These are phyloP conservation scores for Heliothis virescens DNA, from an alignment of 1,140 invertebrate species.

Conservation along the genomic window DNA sequence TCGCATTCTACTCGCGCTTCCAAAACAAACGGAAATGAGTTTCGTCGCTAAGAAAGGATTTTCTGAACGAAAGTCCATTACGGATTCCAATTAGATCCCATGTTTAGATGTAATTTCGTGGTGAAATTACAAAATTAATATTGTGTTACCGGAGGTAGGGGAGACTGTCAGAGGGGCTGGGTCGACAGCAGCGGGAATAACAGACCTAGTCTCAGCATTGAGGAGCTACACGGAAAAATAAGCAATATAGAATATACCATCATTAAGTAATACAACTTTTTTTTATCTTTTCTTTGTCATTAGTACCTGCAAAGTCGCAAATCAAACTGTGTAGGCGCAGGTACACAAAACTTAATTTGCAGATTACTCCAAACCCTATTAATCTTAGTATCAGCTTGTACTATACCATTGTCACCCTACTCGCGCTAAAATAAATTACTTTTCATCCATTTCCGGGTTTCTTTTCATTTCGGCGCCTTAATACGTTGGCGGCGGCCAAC, in stretches of 20 bases:
- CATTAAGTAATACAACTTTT: too few relatives aligned
- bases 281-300: too few relatives aligned
- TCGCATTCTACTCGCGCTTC: conserved; percentile 22
- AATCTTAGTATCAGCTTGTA: conserved; percentile 1
- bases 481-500: conserved; percentile 69
- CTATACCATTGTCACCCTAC: conserved; percentile 58
- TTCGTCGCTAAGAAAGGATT: conserved; percentile 61
- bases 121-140: conserved; percentile 69
- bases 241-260: too few relatives aligned
- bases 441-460: conserved; percentile 74
- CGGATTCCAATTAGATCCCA: conserved; percentile 63
- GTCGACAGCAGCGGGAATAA: not conserved
- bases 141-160: conserved; percentile 49
- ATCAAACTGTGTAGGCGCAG: too few relatives aligned
- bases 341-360: too few relatives aligned
- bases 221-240: not conserved
- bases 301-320: too few relatives aligned
- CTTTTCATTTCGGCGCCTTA: conserved; percentile 76
- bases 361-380: not conserved
- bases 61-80: conserved; percentile 64
- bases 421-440: conserved; percentile 71
- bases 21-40: conserved; percentile 56
- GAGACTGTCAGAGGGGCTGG: conserved; percentile 21
- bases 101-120: conserved; percentile 64
- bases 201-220: not conserved